Evolutionary conservation across 2,113 vertebrate species (phyloP).

Genomic region (Ranitomeya variabilis): DNA sequence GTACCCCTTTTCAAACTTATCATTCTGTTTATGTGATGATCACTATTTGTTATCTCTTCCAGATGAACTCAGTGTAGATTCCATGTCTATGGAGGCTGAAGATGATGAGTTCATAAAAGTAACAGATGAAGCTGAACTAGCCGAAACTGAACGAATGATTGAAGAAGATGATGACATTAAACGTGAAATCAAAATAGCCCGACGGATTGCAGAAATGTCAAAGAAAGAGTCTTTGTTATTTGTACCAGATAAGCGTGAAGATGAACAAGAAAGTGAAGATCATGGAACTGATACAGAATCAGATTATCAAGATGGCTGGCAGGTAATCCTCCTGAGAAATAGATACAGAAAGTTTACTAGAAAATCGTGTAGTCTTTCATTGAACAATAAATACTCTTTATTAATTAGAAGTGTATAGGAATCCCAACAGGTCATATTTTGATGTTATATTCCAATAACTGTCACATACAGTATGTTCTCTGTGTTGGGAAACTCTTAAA

Average conservation of each 20-base stretch:
- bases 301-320: conserved; percentile 1
- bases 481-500: too few relatives aligned
- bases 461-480: too few relatives aligned
- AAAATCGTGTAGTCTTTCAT: too few relatives aligned
- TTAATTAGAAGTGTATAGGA: too few relatives aligned
- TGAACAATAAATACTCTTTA: too few relatives aligned
- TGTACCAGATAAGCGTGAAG: neutral
- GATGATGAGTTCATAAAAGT: conserved; percentile 39
- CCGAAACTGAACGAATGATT: conserved; percentile 37
- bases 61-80: neutral
- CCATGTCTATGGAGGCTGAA: neutral
- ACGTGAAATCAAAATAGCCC: neutral
- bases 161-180: conserved; percentile 47
- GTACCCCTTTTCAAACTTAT: too few relatives aligned
- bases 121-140: conserved; percentile 35
- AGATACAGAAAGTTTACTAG: too few relatives aligned
- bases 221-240: neutral
- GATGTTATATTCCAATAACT: too few relatives aligned
- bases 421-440: too few relatives aligned
- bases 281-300: neutral
- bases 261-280: neutral
- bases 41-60: neutral
- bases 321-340: neutral
- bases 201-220: neutral
- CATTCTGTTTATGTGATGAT: neutral